These are phyloP conservation scores for Coenonympha arcania DNA, from an alignment of 2,888 invertebrate species.

Conservation along the genomic window DNA sequence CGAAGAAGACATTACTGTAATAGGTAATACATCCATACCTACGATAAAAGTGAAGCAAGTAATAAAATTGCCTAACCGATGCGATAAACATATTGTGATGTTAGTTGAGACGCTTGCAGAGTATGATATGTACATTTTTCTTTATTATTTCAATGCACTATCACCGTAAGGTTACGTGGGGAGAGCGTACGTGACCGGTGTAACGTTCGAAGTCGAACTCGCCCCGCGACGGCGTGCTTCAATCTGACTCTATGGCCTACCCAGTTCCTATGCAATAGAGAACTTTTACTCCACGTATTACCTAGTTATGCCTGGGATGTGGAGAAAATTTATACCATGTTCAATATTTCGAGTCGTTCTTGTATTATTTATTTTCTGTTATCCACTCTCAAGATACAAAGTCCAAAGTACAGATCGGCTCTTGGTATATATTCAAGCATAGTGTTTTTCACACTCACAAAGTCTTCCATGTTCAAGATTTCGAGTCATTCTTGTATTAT, in stretches of 20 bases:
- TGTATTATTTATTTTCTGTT: too few relatives aligned
- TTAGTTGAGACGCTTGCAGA: neutral
- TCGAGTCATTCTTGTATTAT: too few relatives aligned
- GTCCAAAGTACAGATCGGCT: neutral
- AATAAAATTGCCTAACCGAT: neutral
- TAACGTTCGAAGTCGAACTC: constrained; percentile 24
- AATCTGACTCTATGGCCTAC: neutral
- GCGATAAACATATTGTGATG: constrained; percentile 1
- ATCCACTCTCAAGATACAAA: neutral
- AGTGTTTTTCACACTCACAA: too few relatives aligned
- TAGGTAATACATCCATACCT: too few relatives aligned
- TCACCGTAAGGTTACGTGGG: constrained; percentile 18
- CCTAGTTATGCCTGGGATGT: too few relatives aligned
- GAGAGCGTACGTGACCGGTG: constrained; percentile 34
- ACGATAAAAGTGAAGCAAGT: neutral
- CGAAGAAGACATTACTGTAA: too few relatives aligned
- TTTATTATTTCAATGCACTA: constrained; percentile 6
- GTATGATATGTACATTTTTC: too few relatives aligned
- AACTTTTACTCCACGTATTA: too few relatives aligned
- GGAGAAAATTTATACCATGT: too few relatives aligned
- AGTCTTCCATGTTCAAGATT: too few relatives aligned
- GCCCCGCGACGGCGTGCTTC: neutral
- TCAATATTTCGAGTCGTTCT: too few relatives aligned
- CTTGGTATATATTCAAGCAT: neutral
- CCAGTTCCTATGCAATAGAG: neutral